Evolutionary conservation across 2,888 invertebrate genomes (phyloP).

Genomic region (Taphrorychus bicolor): DNA sequence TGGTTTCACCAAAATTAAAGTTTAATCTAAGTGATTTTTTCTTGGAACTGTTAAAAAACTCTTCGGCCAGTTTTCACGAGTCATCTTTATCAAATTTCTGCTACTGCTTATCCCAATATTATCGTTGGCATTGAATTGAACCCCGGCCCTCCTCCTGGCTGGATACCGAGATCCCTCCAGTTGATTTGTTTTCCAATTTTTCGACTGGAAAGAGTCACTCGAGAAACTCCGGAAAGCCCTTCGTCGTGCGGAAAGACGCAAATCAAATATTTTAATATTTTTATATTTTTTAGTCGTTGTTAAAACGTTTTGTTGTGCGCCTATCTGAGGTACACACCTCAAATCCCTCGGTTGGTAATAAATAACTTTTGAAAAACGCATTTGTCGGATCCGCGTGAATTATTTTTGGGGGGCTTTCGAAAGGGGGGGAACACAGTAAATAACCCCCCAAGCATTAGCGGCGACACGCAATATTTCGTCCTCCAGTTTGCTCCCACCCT

Average conservation of each 20-base stretch:
- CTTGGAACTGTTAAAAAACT: too few species aligned
- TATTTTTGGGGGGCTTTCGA: conserved; percentile 27
- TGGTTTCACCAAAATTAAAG: too few species aligned
- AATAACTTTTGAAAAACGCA: conserved; percentile 42
- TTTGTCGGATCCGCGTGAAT: conserved; percentile 38
- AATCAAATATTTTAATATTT: conserved; percentile 35
- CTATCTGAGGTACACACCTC: conserved; percentile 10
- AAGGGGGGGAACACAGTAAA: conserved; percentile 37
- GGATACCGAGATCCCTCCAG: conserved; percentile 42
- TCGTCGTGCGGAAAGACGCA: conserved; percentile 28
- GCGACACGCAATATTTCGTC: conserved; percentile 57
- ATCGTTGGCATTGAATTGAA: conserved; percentile 46
- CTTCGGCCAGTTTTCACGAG: too few species aligned
- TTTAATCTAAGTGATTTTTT: too few species aligned
- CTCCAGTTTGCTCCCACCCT: conserved; percentile 41
- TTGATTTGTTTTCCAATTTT: conserved; percentile 48
- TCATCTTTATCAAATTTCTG: too few species aligned
- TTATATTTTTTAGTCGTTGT: neutral
- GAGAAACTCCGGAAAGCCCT: conserved; percentile 40
- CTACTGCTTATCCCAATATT: too few species aligned
- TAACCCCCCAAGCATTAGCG: conserved; percentile 52
- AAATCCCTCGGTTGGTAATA: conserved; percentile 38
- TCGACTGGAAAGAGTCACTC: conserved; percentile 30
- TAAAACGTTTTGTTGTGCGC: conserved; percentile 5
- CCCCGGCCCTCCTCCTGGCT: conserved; percentile 24